Evolutionary conservation across 2,797 vertebrate species (phyloP).

Genomic region (Acridotheres tristis): DNA sequence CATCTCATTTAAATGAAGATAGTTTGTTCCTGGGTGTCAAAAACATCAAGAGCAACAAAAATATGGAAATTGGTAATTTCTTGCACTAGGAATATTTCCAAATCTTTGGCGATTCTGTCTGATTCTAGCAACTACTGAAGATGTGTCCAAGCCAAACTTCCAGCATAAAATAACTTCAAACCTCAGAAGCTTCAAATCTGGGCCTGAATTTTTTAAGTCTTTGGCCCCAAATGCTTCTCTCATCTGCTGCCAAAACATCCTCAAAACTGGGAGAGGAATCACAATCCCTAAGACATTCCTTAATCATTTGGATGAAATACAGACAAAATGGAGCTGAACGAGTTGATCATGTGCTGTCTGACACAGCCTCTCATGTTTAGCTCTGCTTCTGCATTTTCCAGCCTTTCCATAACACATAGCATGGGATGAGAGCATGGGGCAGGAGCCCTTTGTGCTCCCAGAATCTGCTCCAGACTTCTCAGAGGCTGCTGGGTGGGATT

Average conservation of each 20-base stretch:
- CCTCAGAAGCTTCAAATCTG: not conserved
- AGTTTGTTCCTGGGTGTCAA: constrained; percentile 74
- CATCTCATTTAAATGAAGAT: constrained; percentile 77
- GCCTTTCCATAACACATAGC: not conserved
- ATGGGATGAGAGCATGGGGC: not conserved
- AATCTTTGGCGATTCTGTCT: constrained; percentile 37
- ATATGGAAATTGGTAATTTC: constrained; percentile 49
- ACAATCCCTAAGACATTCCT: not conserved
- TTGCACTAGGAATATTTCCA: constrained; percentile 44
- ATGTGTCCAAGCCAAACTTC: constrained; percentile 7
- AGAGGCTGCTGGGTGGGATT: not conserved
- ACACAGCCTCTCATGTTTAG: not conserved
- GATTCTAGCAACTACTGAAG: constrained; percentile 25
- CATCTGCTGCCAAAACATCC: not conserved
- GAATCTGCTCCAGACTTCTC: not conserved
- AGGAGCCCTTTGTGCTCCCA: not conserved
- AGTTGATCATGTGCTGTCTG: not conserved
- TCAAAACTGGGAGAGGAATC: not conserved
- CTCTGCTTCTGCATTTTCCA: not conserved
- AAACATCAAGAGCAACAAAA: constrained; percentile 63
- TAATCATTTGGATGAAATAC: not conserved
- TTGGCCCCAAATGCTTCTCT: not conserved
- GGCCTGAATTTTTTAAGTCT: not conserved
- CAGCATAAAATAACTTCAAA: not conserved
- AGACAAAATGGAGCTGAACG: not conserved